Evolutionary conservation across 2,113 vertebrate genomes (phyloP).

Genomic region (Thunnus thynnus): DNA sequence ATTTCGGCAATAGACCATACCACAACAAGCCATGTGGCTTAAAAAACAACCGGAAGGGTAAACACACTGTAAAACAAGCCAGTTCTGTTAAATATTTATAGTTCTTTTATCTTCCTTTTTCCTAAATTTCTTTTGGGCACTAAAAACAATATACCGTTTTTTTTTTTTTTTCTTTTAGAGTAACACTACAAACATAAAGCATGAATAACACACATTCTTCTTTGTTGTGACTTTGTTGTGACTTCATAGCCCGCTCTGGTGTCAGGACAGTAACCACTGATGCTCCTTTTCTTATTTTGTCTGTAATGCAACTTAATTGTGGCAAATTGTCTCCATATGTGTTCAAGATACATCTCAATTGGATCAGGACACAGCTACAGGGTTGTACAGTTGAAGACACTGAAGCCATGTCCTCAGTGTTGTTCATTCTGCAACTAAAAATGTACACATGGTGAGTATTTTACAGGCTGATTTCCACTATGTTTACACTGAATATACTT

Average conservation of each 20-base stretch:
- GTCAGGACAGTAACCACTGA: neutral
- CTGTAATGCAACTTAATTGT: neutral
- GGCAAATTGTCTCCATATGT: neutral
- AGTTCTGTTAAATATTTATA: conserved; percentile 54
- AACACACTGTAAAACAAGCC: conserved; percentile 33
- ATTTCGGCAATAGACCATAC: conserved; percentile 10
- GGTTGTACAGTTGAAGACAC: neutral
- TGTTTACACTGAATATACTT: neutral
- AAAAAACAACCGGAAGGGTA: conserved; percentile 30
- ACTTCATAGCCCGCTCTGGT: conserved; percentile 12
- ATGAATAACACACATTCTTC: neutral
- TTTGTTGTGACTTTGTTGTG: conserved; percentile 1
- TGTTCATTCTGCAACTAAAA: neutral
- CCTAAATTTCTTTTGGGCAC: conserved; percentile 20
- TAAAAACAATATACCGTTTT: conserved; percentile 13
- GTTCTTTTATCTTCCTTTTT: conserved; percentile 25
- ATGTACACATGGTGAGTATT: neutral
- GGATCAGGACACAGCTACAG: neutral
- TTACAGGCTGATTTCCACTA: neutral
- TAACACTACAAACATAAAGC: conserved; percentile 12
- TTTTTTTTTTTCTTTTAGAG: neutral
- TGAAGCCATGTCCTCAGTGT: neutral
- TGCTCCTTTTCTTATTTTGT: neutral
- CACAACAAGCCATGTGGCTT: conserved; percentile 9
- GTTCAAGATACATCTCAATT: neutral